Percentiles rank a stretch among this genome's conserved stretches.
Conservation (phyloP, 2,797 vertebrate genomes). For the Bradypus variegatus region DNA sequence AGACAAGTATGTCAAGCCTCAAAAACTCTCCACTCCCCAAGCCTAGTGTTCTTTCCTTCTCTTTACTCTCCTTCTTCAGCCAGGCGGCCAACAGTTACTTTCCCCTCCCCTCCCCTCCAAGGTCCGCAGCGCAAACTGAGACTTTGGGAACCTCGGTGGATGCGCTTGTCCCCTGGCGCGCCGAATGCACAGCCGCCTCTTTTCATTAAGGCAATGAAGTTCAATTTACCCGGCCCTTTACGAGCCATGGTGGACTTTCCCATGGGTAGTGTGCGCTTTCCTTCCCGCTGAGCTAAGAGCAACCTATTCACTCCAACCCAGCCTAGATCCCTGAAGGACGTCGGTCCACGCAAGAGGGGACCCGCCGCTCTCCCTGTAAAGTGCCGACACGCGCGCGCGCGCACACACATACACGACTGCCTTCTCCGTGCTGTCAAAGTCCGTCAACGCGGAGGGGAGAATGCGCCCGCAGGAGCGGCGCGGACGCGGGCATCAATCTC, state of each 20-base stretch:
- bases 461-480: conserved; percentile 13
- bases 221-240: conserved; percentile 28
- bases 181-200: not conserved
- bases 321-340: conserved; percentile 50
- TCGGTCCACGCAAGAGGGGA: not conserved
- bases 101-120: not conserved
- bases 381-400: conserved; percentile 36
- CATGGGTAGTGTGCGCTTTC: not conserved
- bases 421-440: conserved; percentile 50
- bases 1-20: conserved; percentile 18
- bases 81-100: not conserved
- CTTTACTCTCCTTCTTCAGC: not conserved
- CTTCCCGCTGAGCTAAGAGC: not conserved
- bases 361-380: conserved; percentile 41
- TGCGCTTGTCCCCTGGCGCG: not conserved
- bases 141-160: not conserved
- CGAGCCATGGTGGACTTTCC: conserved; percentile 5
- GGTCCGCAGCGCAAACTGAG: conserved; percentile 19
- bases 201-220: conserved; percentile 58
- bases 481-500: not conserved
- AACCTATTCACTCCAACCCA: not conserved
- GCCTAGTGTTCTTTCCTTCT: not conserved
- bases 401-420: conserved; percentile 34
- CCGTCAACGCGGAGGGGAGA: conserved; percentile 2
- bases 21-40: not conserved